These are phyloP conservation scores for Drosophila pegasa DNA, from an alignment of 2,888 invertebrate species.

Conservation along the genomic window DNA sequence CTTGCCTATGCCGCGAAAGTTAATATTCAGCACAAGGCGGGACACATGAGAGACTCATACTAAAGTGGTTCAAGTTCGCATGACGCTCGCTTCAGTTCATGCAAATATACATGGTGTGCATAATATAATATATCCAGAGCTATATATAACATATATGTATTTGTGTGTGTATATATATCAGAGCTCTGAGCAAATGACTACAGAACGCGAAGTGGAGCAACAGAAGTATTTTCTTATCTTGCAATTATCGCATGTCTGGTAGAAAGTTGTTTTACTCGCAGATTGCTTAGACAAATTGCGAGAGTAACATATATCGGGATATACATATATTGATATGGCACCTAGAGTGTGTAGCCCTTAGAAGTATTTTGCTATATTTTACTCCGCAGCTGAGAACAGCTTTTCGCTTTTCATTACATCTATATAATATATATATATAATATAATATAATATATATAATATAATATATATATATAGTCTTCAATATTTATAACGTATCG, in stretches of 20 bases:
- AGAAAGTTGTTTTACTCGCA: constrained; percentile 4
- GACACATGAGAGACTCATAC: constrained; percentile 2
- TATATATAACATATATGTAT: neutral
- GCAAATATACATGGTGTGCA: neutral
- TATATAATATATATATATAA: too few species aligned
- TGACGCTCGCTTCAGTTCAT: neutral
- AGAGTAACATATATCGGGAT: neutral
- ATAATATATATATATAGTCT: too few species aligned
- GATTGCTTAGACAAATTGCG: neutral
- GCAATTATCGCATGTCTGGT: constrained; percentile 4
- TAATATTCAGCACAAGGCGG: constrained; percentile 39
- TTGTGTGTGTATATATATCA: neutral
- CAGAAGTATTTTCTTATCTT: constrained; percentile 21
- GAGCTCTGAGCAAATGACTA: constrained; percentile 2
- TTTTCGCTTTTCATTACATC: too few species aligned
- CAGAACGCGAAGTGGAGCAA: neutral
- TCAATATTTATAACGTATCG: too few species aligned
- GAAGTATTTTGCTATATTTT: neutral
- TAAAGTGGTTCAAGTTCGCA: constrained; percentile 33
- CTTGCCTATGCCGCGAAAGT: constrained; percentile 22
- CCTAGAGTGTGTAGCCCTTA: neutral
- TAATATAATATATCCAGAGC: neutral
- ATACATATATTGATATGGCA: neutral
- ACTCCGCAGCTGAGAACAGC: neutral
- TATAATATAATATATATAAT: too few species aligned